A percentile compares a stretch with the other conserved stretches of the same genome.
phyloP scores from a whole-genome alignment of 2,888 invertebrate genomes.

The Anthophora plumipes region DNA sequence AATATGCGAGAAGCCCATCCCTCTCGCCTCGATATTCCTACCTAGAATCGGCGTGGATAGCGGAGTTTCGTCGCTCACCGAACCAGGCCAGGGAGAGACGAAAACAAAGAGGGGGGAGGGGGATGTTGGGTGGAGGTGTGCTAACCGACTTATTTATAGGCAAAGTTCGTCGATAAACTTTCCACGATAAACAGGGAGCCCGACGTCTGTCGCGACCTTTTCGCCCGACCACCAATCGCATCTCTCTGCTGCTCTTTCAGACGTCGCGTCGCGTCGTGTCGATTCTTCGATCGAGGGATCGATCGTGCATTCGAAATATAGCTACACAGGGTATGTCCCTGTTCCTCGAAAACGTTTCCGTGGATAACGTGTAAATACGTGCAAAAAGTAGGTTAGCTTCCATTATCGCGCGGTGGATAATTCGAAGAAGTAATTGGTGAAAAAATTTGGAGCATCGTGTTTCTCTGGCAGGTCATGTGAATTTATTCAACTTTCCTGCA shows the following conservation, averaged over 20 bases:
- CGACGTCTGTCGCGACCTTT: conserved; percentile 37
- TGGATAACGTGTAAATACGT: no score
- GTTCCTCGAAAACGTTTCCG: no score
- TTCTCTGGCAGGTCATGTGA: no score
- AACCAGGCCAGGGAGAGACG: conserved; percentile 7
- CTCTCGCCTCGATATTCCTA: background rate
- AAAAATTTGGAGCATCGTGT: background rate
- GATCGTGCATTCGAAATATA: no score
- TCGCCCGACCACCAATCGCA: conserved; percentile 6
- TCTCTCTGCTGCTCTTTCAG: no score
- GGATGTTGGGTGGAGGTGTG: conserved; percentile 18
- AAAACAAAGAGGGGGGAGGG: conserved; percentile 47
- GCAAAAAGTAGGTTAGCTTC: no score
- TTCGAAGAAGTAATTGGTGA: no score
- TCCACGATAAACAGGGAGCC: conserved; percentile 13
- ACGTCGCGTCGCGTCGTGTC: no score
- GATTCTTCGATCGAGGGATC: no score
- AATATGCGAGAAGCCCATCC: background rate
- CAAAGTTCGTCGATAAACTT: conserved; percentile 52
- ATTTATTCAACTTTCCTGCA: background rate
- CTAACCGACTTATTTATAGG: conserved; percentile 51
- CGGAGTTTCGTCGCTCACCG: conserved; percentile 12
- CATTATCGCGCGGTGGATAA: no score
- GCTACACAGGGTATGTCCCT: no score
- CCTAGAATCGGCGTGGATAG: background rate